Percentiles rank a stretch among this genome's conserved stretches.
phyloP scores from a whole-genome alignment of 2,888 invertebrate genomes.

The Acleris sparsana region DNA sequence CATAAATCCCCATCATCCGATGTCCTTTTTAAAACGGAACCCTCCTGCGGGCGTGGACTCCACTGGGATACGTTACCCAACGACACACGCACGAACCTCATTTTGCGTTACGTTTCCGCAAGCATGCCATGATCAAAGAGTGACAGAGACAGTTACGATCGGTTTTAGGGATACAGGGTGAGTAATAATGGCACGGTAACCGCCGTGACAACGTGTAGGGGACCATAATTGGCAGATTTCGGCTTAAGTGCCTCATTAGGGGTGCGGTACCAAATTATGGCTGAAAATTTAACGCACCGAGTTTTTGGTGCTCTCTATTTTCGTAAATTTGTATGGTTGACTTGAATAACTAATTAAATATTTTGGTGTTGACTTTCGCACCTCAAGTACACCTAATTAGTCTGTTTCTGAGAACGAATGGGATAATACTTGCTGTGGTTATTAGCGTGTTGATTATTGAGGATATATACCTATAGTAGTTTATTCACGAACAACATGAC shows the following conservation, averaged over 20 bases:
- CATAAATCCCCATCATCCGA: conserved; percentile 3
- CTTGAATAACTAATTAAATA: too few species aligned
- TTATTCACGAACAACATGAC: too few species aligned
- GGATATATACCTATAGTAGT: too few species aligned
- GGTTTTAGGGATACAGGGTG: not conserved
- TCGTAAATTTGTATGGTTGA: too few species aligned
- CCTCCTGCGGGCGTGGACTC: conserved; percentile 1
- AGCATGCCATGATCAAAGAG: not conserved
- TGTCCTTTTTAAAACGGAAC: conserved; percentile 11
- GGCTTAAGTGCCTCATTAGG: conserved; percentile 26
- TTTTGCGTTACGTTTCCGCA: not conserved
- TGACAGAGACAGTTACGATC: not conserved
- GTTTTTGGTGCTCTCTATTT: too few species aligned
- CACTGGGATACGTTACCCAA: not conserved
- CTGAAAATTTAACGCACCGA: not conserved
- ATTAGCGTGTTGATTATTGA: too few species aligned
- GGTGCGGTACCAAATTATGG: conserved; percentile 10
- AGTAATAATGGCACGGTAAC: conserved; percentile 11
- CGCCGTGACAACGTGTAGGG: conserved; percentile 23
- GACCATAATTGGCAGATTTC: conserved; percentile 31
- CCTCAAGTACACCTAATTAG: too few species aligned
- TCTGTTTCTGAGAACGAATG: too few species aligned
- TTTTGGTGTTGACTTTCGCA: too few species aligned
- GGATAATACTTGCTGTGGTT: too few species aligned
- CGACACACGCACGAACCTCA: not conserved